Evolutionary conservation across 2,113 vertebrate species (phyloP), one percentile per base, ranked within the genome.

Genomic region (Callochromis pleurospilus): DNA sequence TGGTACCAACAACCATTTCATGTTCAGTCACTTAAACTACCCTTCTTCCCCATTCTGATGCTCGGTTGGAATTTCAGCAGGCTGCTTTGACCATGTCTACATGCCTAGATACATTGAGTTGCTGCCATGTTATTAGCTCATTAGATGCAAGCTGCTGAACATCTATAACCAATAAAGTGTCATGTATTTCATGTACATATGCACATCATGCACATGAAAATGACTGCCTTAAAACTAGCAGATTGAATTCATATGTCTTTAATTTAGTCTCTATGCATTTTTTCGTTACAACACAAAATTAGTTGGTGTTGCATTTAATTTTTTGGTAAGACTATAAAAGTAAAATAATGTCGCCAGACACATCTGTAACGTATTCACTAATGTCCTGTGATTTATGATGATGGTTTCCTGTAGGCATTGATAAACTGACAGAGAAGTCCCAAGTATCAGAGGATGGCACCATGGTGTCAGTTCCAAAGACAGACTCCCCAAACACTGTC

Each of bases 391-490:
- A 77, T 77, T n/a, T 33, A 51, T 77, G 45, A 51, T 47, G 10
- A 2, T 1, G 38, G 10, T 45, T 75, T 85, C 7, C 49, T 77
- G 3, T 91, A 99, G 98, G 96, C 45, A 99, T 99, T 19, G 98
- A 99, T 91, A 99, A 99, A 86, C 97, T 99, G 85, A 99, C 99
- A 0, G 99, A 99, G 95, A 98, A 98, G 95, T 98, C 99, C 0
- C 99, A 99, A 95, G 98, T 99, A 6, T 99, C 98, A 0, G 98
- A 99, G 88, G 99, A 99, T 7, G 99, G 99, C 12, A 99, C 98
- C 53, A 96, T 99, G 97, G 94, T 98, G 51, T 97, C 97, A 0
- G 81, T 99, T 88, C 96, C 97, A 79, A 96, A 97, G 1, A 83
- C 47, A 36, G 96, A 97, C 26, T 77, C 94, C 47, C 88, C 91